Conservation (phyloP, 30 jellyfish, hydroid and myxozoan species). For the Pelagia noctiluca region DNA sequence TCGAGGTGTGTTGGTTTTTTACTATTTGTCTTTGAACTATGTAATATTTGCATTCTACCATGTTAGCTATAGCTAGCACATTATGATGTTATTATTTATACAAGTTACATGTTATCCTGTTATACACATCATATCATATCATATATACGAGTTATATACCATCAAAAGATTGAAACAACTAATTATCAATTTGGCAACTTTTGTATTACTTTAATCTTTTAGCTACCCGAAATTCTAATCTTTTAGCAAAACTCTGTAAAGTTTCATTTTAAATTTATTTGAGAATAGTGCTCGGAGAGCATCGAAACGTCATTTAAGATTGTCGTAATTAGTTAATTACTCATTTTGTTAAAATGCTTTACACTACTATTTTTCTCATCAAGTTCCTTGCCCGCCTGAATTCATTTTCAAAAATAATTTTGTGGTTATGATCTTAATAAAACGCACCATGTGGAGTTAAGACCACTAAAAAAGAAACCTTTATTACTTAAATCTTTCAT, state of each 20-base stretch:
- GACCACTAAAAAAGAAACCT: background rate
- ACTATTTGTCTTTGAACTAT: background rate
- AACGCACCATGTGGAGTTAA: background rate
- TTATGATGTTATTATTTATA: too few species aligned
- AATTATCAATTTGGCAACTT: too few species aligned
- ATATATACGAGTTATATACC: too few species aligned
- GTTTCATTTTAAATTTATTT: too few species aligned
- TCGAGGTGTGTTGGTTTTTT: background rate
- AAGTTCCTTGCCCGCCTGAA: background rate
- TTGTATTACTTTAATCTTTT: too few species aligned
- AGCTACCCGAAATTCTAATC: too few species aligned
- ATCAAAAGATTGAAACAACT: too few species aligned
- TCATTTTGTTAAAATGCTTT: background rate
- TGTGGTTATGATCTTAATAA: background rate
- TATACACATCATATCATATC: background rate
- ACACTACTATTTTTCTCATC: background rate
- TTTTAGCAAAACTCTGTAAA: too few species aligned
- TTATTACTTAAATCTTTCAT: background rate
- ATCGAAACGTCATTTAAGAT: too few species aligned
- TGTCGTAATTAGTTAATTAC: too few species aligned
- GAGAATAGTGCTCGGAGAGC: too few species aligned
- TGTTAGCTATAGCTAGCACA: background rate
- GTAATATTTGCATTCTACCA: background rate
- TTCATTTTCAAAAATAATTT: too few species aligned
- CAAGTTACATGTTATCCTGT: background rate